Evolutionary conservation across 2,113 vertebrate species (phyloP).

Genomic region (Microtus pennsylvanicus): DNA sequence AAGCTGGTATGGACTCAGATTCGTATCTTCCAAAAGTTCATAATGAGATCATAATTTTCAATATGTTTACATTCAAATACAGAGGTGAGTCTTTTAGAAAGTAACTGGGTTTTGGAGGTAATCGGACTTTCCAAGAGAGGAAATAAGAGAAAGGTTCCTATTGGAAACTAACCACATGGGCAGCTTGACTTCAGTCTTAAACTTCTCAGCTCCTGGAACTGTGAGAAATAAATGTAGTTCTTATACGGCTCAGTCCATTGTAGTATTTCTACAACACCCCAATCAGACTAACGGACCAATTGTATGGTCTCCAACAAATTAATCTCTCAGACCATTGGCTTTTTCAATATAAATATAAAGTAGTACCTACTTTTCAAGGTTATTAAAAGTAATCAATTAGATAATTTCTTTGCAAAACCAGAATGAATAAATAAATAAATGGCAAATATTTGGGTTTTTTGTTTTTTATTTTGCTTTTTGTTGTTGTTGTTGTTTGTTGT

Average conservation of each 20-base stretch:
- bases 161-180: not conserved
- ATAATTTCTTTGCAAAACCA: conserved; percentile 41
- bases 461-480: too few relatives aligned
- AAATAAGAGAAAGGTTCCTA: not conserved
- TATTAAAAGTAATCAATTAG: conserved; percentile 27
- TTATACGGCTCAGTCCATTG: not conserved
- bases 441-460: too few relatives aligned
- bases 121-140: not conserved
- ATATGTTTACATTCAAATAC: not conserved
- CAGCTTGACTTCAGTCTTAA: not conserved
- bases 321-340: not conserved
- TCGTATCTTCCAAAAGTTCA: not conserved
- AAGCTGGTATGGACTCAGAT: not conserved
- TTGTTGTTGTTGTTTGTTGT: too few relatives aligned
- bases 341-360: conserved; percentile 27
- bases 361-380: not conserved
- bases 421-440: not conserved
- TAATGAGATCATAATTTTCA: not conserved
- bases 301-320: conserved; percentile 26
- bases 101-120: not conserved
- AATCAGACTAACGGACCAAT: not conserved
- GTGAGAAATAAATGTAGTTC: not conserved
- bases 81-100: not conserved
- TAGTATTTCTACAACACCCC: not conserved
- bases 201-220: not conserved